phyloP scores from a whole-genome alignment of 1,140 invertebrate genomes.

The Drosophila ananassae region DNA sequence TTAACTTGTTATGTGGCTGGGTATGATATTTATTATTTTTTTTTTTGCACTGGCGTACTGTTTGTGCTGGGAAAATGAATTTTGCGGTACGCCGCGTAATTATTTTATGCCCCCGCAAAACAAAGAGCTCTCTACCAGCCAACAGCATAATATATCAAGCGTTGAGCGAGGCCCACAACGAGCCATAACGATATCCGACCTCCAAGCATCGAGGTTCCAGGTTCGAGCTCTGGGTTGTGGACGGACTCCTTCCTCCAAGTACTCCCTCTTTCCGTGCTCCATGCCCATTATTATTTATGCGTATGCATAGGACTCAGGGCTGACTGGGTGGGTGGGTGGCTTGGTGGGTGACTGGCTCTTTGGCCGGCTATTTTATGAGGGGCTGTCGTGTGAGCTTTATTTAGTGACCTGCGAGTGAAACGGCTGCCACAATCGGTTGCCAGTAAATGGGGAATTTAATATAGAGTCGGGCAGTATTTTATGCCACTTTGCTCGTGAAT shows the following conservation, averaged over 20 bases:
- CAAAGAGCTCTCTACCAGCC: slow-evolving; percentile 49
- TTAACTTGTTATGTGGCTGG: slow-evolving; percentile 1
- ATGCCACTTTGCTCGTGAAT: slow-evolving; percentile 13
- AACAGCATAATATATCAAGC: slow-evolving; percentile 52
- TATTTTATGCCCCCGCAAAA: slow-evolving; percentile 73
- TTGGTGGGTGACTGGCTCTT: slow-evolving; percentile 3
- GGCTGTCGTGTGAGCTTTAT: slow-evolving; percentile 35
- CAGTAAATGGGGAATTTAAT: slow-evolving; percentile 23
- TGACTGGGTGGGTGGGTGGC: not conserved
- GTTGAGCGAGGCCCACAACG: slow-evolving; percentile 31
- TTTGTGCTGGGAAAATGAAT: slow-evolving; percentile 64
- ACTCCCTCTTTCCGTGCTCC: slow-evolving; percentile 33
- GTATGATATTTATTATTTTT: not conserved
- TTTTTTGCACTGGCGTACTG: slow-evolving; percentile 4
- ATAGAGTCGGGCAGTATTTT: slow-evolving; percentile 25
- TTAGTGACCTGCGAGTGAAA: slow-evolving; percentile 44
- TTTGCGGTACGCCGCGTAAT: slow-evolving; percentile 78
- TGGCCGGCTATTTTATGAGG: slow-evolving; percentile 7
- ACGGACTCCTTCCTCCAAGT: not conserved
- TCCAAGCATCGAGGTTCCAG: slow-evolving; percentile 2
- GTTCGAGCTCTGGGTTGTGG: not conserved
- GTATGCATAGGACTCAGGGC: slow-evolving; percentile 55
- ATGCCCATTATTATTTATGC: slow-evolving; percentile 75
- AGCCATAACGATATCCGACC: slow-evolving; percentile 23
- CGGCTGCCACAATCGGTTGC: slow-evolving; percentile 14